Percentiles rank a stretch among this genome's conserved stretches.
These are phyloP conservation scores for Cyphomyrmex costatus DNA, from an alignment of 1,140 invertebrate genomes.

Conservation along the genomic window DNA sequence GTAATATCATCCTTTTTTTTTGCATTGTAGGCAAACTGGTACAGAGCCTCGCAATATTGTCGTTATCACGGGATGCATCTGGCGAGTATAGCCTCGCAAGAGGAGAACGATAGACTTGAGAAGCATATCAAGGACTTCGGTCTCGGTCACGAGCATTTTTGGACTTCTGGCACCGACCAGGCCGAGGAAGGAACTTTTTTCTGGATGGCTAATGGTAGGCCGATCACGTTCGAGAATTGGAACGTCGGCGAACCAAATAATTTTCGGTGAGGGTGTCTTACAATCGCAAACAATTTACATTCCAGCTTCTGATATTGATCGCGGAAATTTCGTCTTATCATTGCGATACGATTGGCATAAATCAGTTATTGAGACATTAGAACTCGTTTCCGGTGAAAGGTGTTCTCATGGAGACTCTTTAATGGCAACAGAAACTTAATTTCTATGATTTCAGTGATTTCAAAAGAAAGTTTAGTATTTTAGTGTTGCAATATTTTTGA, in stretches of 20 bases:
- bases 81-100: slow-evolving; percentile 94
- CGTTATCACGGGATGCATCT: slow-evolving; percentile 97
- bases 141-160: slow-evolving; percentile 95
- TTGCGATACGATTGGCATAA: slow-evolving; percentile 33
- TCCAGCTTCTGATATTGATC: slow-evolving; percentile 35
- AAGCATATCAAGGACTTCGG: slow-evolving; percentile 94
- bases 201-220: slow-evolving; percentile 96
- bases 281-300: slow-evolving; percentile 44
- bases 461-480: background rate
- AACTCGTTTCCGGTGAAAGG: background rate
- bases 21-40: slow-evolving; percentile 94
- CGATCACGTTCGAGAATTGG: slow-evolving; percentile 96
- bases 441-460: background rate
- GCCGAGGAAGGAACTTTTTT: slow-evolving; percentile 96
- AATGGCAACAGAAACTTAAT: background rate
- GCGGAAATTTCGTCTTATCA: background rate
- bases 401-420: background rate
- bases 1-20: background rate
- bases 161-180: slow-evolving; percentile 96
- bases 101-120: slow-evolving; percentile 95
- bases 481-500: background rate
- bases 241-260: slow-evolving; percentile 97
- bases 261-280: slow-evolving; percentile 88
- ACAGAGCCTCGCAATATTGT: slow-evolving; percentile 95
- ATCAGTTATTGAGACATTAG: background rate